Evolutionary conservation across 2,888 invertebrate genomes (phyloP).

Genomic region (Drosophila prolongata): DNA sequence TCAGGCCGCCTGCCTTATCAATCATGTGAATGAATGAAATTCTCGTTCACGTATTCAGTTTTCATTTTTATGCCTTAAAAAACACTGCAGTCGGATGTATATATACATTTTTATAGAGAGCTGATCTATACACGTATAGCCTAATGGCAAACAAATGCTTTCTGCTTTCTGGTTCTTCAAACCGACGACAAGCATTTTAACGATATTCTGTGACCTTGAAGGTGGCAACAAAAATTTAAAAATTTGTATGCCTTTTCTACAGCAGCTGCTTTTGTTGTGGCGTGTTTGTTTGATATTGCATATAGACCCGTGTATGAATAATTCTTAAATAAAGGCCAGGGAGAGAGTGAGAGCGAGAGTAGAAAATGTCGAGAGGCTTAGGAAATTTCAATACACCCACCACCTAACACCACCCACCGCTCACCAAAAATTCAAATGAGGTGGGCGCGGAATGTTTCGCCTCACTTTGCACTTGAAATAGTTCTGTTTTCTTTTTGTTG

Average conservation of each 20-base stretch:
- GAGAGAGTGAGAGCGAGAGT: conserved; percentile 10
- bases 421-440: conserved; percentile 13
- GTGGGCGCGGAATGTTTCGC: conserved; percentile 25
- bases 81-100: conserved; percentile 14
- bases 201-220: conserved; percentile 63
- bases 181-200: conserved; percentile 47
- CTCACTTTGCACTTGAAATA: conserved; percentile 71
- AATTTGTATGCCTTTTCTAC: conserved; percentile 24
- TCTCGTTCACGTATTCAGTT: conserved; percentile 3
- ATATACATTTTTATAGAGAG: conserved; percentile 4
- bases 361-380: conserved; percentile 20
- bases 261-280: conserved; percentile 4
- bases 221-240: conserved; percentile 31
- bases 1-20: conserved; percentile 38
- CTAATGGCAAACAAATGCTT: conserved; percentile 63
- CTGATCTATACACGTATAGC: conserved; percentile 49
- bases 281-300: conserved; percentile 38
- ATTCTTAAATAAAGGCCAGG: conserved; percentile 22
- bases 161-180: conserved; percentile 30
- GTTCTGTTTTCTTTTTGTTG: conserved; percentile 27
- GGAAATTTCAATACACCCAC: conserved; percentile 14
- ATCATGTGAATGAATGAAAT: conserved; percentile 41
- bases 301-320: conserved; percentile 26
- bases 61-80: background rate
- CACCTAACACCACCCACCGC: background rate